Conservation (phyloP, 2,888 invertebrate genomes). For the Boloria selene region DNA sequence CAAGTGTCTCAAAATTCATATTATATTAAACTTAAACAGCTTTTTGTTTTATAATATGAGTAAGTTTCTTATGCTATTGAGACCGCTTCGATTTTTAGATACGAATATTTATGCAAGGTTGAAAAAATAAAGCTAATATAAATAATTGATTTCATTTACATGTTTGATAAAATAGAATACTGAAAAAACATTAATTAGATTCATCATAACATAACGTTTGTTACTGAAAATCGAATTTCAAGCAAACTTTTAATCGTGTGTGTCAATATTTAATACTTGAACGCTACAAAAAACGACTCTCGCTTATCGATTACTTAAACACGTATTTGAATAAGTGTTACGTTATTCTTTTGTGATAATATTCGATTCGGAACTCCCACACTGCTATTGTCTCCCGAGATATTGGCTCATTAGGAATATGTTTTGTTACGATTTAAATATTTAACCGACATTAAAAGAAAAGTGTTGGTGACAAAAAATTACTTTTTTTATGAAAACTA, state of each 20-base stretch:
- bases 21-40: no score
- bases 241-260: no score
- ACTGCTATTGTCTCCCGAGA: constrained; percentile 77
- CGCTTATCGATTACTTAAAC: constrained; percentile 38
- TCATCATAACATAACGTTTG: no score
- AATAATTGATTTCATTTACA: no score
- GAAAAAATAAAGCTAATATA: no score
- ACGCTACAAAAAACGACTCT: constrained; percentile 19
- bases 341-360: constrained; percentile 82
- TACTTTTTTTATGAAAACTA: neutral
- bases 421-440: constrained; percentile 75
- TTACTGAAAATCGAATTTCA: no score
- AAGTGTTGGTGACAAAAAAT: constrained; percentile 22
- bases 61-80: no score
- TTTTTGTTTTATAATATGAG: no score
- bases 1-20: neutral
- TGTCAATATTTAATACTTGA: neutral
- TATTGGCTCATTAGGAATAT: constrained; percentile 80
- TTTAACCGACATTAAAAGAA: constrained; percentile 69
- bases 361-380: constrained; percentile 77
- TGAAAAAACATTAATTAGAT: no score
- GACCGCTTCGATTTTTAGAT: no score
- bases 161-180: no score
- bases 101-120: no score
- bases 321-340: constrained; percentile 79